phyloP scores from a whole-genome alignment of 2,113 vertebrate genomes.

The Rhegmatorhina hoffmannsi region DNA sequence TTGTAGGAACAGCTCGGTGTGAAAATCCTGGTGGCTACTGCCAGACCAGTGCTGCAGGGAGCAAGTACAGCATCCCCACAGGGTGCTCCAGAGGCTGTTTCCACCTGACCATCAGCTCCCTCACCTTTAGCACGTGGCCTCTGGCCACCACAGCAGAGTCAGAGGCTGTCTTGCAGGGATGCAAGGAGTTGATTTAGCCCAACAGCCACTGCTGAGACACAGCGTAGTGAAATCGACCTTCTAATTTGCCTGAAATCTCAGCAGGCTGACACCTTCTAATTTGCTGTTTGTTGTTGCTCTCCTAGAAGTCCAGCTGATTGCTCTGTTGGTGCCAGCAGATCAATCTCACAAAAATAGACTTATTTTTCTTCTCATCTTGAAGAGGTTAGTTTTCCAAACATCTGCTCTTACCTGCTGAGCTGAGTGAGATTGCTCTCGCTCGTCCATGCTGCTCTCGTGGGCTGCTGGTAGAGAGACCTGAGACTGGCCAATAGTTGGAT shows the following conservation, averaged over 20 bases:
- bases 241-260: slow-evolving; percentile 38
- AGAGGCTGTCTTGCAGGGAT: not conserved
- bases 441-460: fast-evolving
- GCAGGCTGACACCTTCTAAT: slow-evolving; percentile 28
- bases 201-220: not conserved
- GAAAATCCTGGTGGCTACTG: not conserved
- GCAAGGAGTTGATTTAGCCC: not conserved
- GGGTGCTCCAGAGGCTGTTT: not conserved
- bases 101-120: not conserved
- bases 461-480: not conserved
- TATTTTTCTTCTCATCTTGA: slow-evolving; percentile 9
- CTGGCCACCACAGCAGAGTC: not conserved
- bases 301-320: slow-evolving; percentile 39
- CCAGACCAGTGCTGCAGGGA: not conserved
- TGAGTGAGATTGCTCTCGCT: not conserved
- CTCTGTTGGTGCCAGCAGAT: slow-evolving; percentile 32
- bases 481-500: not conserved
- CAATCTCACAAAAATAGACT: slow-evolving; percentile 33
- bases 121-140: fast-evolving
- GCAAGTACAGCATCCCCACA: fast-evolving
- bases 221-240: fast-evolving
- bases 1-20: not conserved
- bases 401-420: slow-evolving; percentile 44
- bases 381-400: slow-evolving; percentile 55
- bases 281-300: slow-evolving; percentile 39